Conservation (phyloP, 2,888 invertebrate genomes). For the Papilio demoleus region DNA sequence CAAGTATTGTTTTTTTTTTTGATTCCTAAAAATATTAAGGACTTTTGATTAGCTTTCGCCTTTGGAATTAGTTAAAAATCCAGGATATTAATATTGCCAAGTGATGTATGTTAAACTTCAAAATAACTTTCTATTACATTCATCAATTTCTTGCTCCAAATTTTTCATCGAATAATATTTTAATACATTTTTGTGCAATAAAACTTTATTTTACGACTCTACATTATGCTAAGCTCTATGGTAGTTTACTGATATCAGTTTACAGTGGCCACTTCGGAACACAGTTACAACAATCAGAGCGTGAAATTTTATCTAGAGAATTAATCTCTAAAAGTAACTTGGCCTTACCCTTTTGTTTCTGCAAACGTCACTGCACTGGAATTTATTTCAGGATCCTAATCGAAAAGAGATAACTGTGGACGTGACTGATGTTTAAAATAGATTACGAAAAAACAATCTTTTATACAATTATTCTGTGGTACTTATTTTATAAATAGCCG, state of each 20-base stretch:
- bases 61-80: not conserved
- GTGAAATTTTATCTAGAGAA: slow-evolving; percentile 81
- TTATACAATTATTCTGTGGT: not conserved
- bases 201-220: not conserved
- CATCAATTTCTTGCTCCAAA: slow-evolving; percentile 45
- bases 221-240: slow-evolving; percentile 51
- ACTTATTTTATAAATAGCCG: slow-evolving; percentile 46
- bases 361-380: slow-evolving; percentile 68
- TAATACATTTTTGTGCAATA: not conserved
- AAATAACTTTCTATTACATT: not conserved
- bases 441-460: not conserved
- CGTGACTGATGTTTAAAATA: slow-evolving; percentile 56
- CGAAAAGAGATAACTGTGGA: slow-evolving; percentile 69
- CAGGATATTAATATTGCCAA: not conserved
- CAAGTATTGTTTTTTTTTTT: too few relatives aligned
- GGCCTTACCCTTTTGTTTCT: slow-evolving; percentile 70
- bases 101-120: too few relatives aligned
- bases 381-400: slow-evolving; percentile 71
- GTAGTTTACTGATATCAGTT: slow-evolving; percentile 60
- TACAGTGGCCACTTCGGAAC: slow-evolving; percentile 60
- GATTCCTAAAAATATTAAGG: not conserved
- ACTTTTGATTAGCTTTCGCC: not conserved
- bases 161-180: not conserved
- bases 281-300: slow-evolving; percentile 71
- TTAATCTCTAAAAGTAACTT: slow-evolving; percentile 78